These are phyloP conservation scores for Stomorhina lunata DNA, from an alignment of 2,888 invertebrate species.

Conservation along the genomic window DNA sequence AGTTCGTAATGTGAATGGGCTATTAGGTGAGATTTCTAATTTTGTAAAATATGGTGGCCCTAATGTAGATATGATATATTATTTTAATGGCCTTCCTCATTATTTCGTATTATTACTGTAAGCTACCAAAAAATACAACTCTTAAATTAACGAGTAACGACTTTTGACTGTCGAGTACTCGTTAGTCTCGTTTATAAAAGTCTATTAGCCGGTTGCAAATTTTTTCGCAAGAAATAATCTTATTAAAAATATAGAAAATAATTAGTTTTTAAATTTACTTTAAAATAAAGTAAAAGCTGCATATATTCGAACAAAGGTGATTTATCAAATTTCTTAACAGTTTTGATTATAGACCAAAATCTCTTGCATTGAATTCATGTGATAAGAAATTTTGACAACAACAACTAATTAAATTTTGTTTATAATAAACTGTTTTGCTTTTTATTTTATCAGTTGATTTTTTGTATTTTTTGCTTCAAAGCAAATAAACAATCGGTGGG, in stretches of 20 bases:
- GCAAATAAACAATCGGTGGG: not conserved
- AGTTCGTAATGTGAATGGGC: too few species aligned
- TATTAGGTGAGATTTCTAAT: too few species aligned
- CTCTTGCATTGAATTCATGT: not conserved
- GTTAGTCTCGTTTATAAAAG: too few species aligned
- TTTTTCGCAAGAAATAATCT: not conserved
- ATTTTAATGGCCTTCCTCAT: too few species aligned
- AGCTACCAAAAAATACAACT: too few species aligned
- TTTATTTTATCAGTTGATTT: constrained; percentile 8
- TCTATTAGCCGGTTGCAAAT: constrained; percentile 13
- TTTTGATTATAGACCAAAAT: not conserved
- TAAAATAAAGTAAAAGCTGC: not conserved
- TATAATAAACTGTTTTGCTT: constrained; percentile 18
- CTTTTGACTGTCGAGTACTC: too few species aligned
- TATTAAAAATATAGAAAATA: not conserved
- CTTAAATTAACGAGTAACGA: too few species aligned
- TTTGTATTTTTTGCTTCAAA: not conserved
- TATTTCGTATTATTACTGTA: too few species aligned
- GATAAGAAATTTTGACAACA: not conserved
- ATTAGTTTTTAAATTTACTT: not conserved
- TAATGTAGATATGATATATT: too few species aligned
- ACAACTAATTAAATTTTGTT: not conserved
- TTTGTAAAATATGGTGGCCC: too few species aligned
- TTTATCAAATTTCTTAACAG: not conserved
- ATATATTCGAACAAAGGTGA: constrained; percentile 2